Evolutionary conservation across 37 sponge, comb jelly and placozoan species (phyloP).

Genomic region (Oscarella lobularis): DNA sequence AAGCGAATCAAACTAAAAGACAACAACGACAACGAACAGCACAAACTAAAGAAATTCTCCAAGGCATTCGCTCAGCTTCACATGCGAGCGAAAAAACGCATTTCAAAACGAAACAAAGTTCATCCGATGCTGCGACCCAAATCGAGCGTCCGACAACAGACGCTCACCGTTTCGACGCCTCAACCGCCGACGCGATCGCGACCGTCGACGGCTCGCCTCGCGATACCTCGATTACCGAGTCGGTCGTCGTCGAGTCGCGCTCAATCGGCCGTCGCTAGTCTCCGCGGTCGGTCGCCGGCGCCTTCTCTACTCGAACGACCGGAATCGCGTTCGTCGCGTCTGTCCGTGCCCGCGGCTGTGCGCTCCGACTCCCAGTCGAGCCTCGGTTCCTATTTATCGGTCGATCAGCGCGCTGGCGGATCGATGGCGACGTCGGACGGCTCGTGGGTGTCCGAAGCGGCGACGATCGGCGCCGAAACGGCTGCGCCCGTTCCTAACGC

Average conservation of each 20-base stretch:
- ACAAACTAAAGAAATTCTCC: not conserved
- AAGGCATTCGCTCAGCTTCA: not conserved
- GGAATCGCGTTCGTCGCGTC: not conserved
- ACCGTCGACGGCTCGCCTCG: too few relatives aligned
- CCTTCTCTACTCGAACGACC: not conserved
- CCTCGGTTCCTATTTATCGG: not conserved
- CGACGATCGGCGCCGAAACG: slow-evolving; percentile 3
- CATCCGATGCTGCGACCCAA: too few relatives aligned
- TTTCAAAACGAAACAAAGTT: too few relatives aligned
- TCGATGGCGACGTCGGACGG: not conserved
- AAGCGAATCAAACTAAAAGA: not conserved
- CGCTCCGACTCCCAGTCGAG: slow-evolving; percentile 1
- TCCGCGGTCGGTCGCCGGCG: not conserved
- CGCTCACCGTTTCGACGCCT: not conserved
- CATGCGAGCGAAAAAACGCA: not conserved
- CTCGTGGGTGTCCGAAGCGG: not conserved
- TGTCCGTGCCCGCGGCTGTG: not conserved
- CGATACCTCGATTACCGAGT: too few relatives aligned
- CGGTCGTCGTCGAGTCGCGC: too few relatives aligned
- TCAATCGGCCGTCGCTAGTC: too few relatives aligned
- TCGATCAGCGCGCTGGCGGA: not conserved
- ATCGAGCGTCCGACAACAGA: not conserved
- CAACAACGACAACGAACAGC: not conserved
- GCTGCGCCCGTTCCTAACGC: not conserved
- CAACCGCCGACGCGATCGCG: not conserved